phyloP scores from a whole-genome alignment of 2,888 invertebrate genomes.

The Dryococelus australis region DNA sequence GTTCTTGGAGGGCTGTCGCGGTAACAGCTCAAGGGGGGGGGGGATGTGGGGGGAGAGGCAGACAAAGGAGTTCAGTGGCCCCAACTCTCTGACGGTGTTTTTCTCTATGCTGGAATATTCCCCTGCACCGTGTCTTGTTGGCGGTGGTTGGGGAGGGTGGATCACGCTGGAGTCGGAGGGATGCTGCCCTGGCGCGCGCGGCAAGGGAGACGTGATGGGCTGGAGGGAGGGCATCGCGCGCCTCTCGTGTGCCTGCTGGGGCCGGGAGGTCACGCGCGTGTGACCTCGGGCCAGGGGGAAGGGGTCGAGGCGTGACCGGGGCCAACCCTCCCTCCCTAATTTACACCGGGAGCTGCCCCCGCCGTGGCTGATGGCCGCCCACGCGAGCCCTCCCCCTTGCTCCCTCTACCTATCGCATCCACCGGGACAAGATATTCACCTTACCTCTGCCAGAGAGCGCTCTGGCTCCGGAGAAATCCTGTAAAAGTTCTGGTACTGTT shows the following conservation, averaged over 20 bases:
- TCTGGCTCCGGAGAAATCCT: too few species aligned
- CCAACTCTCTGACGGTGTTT: neutral
- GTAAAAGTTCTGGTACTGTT: too few species aligned
- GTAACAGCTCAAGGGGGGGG: neutral
- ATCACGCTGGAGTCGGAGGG: neutral
- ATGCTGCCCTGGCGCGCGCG: neutral
- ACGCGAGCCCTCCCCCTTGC: neutral
- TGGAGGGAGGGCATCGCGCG: neutral
- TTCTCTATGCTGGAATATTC: too few species aligned
- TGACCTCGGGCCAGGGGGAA: neutral
- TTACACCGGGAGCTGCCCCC: slow-evolving; percentile 16
- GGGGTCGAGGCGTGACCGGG: neutral
- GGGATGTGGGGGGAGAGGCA: neutral
- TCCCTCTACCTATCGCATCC: neutral
- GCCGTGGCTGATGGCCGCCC: neutral
- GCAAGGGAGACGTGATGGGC: neutral
- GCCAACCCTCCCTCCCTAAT: neutral
- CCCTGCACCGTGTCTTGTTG: too few species aligned
- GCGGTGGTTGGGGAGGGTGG: too few species aligned
- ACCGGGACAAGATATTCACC: too few species aligned
- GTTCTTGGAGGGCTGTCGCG: neutral
- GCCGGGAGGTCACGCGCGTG: slow-evolving; percentile 10
- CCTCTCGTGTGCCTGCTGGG: neutral
- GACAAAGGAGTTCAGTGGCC: neutral
- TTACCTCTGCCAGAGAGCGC: too few species aligned